Evolutionary conservation across 2,113 vertebrate genomes (phyloP), one percentile per base, ranked within the genome.

Genomic region (Antigone vipio): DNA sequence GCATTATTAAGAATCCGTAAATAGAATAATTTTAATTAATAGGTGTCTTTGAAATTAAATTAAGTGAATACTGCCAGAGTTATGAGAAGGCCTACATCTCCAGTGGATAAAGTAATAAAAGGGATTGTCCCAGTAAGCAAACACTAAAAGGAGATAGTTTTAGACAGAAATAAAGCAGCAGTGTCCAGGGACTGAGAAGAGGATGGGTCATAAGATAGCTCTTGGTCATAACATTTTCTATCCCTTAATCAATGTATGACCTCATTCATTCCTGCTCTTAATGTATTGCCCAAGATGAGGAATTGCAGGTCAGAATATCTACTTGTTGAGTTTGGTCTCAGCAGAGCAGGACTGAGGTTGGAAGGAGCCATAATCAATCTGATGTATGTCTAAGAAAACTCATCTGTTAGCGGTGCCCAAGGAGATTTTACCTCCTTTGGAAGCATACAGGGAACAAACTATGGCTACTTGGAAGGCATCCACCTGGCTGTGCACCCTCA

Each of bases 1-100:
- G 22, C 52, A 67, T 88, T 91, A 85, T 76, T 92, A 85, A 88
- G 47, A 93, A 94, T 72, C 66, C 60, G 62, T 69, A 96, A 87
- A 89, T 84, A 89, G 64, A 94, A 63, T 45, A 1, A 62, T 89
- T 94, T 85, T 92, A 92, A 94, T 77, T 77, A 83, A 90, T 44
- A 32, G 12, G 15, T 69, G 14, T 55, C 71, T 87, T 94, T 95
- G 82, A 89, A 96, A 87, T 47, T 50, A 69, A 83, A 93, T 88
- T 89, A 91, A 72, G 30, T 78, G 44, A 81, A 81, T 88, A 60
- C 30, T 81, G 47, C 27, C 42, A 76, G 69, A 87, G 52, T 77
- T 72, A 62, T 9, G 17, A 44, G 62, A 89, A 75, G 76, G 30
- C 35, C 55, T 42, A 6, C 27, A 15, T 55, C 71, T 69, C 35